phyloP scores from a whole-genome alignment of 1,140 invertebrate species.

The Meloidogyne exigua region DNA sequence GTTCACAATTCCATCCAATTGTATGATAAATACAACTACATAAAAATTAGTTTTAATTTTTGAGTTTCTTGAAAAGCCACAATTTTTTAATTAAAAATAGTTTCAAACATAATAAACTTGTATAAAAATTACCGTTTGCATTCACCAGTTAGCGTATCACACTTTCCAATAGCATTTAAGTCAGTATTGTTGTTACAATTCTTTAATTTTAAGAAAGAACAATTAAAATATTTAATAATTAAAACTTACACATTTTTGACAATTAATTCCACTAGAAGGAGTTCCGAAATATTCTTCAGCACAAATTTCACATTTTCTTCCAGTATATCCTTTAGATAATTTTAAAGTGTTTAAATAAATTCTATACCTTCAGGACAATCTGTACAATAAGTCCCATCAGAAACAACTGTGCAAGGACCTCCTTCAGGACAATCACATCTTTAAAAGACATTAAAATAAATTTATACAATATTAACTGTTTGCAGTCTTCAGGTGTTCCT shows the following conservation, averaged over 20 bases:
- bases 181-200: slow-evolving; percentile 83
- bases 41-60: slow-evolving; percentile 66
- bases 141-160: slow-evolving; percentile 82
- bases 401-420: slow-evolving; percentile 83
- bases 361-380: slow-evolving; percentile 87
- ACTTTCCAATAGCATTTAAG: slow-evolving; percentile 86
- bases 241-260: slow-evolving; percentile 81
- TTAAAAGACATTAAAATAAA: neutral
- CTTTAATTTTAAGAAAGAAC: neutral
- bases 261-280: slow-evolving; percentile 73
- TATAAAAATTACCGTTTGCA: slow-evolving; percentile 71
- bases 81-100: no score
- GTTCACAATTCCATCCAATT: slow-evolving; percentile 78
- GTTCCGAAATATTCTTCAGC: slow-evolving; percentile 91
- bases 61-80: no score
- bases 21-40: slow-evolving; percentile 85
- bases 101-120: neutral
- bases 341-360: neutral
- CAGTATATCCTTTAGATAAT: slow-evolving; percentile 23
- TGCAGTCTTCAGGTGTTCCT: slow-evolving; percentile 84
- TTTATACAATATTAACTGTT: slow-evolving; percentile 70
- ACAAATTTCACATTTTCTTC: slow-evolving; percentile 77
- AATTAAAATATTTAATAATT: neutral
- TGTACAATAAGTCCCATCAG: slow-evolving; percentile 82
- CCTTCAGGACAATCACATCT: slow-evolving; percentile 85